Evolutionary conservation across 2,113 vertebrate species (phyloP).

Genomic region (Dicerorhinus sumatrensis): DNA sequence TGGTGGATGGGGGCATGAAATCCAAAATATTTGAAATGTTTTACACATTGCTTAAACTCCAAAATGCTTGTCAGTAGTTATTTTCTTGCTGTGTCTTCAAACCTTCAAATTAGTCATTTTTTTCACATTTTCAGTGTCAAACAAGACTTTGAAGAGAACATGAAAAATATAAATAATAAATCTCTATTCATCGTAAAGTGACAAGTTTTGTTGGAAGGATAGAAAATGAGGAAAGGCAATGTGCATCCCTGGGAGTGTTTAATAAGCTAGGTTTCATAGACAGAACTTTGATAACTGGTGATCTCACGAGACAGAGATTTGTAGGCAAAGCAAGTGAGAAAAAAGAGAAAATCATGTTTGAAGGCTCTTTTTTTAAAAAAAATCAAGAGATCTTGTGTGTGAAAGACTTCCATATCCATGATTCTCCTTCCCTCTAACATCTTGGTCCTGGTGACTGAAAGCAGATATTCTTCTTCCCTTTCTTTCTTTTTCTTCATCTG

Average conservation of each 20-base stretch:
- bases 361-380: neutral
- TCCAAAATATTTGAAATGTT: neutral
- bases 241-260: neutral
- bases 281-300: neutral
- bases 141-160: slow-evolving; percentile 29
- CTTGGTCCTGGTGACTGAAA: neutral
- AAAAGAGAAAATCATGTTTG: neutral
- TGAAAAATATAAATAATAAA: neutral
- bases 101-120: neutral
- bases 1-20: neutral
- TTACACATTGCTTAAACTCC: neutral
- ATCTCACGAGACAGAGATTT: neutral
- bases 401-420: neutral
- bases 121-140: neutral
- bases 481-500: neutral
- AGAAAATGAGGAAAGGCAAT: neutral
- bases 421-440: neutral
- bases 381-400: neutral
- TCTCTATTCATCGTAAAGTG: neutral
- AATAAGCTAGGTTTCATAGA: neutral
- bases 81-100: slow-evolving; percentile 16
- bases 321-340: neutral
- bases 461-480: neutral
- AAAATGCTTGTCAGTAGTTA: neutral
- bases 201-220: neutral